Evolutionary conservation across 2,888 invertebrate genomes (phyloP), one percentile per base, ranked within the genome.

Genomic region (Baronia brevicornis): DNA sequence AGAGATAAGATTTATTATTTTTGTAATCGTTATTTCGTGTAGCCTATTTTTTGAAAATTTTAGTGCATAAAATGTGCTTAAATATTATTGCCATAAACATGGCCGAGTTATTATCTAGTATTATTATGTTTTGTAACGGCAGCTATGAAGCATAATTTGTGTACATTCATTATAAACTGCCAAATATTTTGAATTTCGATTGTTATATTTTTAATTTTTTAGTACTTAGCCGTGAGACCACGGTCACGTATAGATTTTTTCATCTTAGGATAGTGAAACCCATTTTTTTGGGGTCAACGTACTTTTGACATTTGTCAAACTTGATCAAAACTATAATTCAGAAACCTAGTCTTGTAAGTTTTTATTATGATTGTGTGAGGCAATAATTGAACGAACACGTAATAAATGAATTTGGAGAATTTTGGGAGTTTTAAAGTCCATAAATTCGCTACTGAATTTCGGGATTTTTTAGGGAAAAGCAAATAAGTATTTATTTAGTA

Each of bases 11-110:
- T 52, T 44, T 55, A 28, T 64, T 72, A 73, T 77, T 75, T 77
- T 75, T 75, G 55, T 71, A 75, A 62, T 51, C 48, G 53, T 72
- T 68, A 62, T 66, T 64, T 61, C 60, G 53, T 56, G 54, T 64
- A 72, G 66, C 62, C 70, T 75, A 67, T 73, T 70, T 73, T 71
- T 51, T 73, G 66, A 55, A 54, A 26, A 21, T 41, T 46, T 52
- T 59, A 50, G 50, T 50, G 48, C 54, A 51, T 49, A 50, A 44
- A 60, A 62, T 56, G 63, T 69, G 66, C 70, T 67, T 71, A 63
- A 61, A 50, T 48, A 42, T 45, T 39, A 31, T 38, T 30, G 33
- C 33, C 42, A 38, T 38, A 35, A 28, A 37, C 42, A 39, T 43
- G 39, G 39, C 43, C 47, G 45, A 48, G 52, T 53, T 53, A 51